These are phyloP conservation scores for Polydrusus pterygomalis DNA, from an alignment of 2,888 invertebrate genomes.

Conservation along the genomic window DNA sequence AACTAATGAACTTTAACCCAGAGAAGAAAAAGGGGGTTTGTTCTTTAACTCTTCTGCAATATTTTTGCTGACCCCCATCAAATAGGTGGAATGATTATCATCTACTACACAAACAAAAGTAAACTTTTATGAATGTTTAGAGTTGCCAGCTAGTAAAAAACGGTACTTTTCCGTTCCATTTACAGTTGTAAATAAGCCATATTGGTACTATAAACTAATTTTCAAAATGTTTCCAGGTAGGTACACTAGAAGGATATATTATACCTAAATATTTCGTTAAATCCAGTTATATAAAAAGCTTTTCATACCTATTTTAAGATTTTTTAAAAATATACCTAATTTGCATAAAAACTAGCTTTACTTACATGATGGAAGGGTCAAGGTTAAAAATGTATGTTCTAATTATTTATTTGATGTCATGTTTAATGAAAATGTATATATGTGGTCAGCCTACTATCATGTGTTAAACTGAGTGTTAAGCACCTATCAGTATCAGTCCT, in stretches of 20 bases:
- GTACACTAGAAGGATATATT: background rate
- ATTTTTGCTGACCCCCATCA: background rate
- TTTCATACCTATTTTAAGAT: background rate
- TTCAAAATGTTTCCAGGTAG: conserved; percentile 34
- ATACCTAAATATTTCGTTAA: background rate
- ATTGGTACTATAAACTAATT: background rate
- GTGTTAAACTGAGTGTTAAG: background rate
- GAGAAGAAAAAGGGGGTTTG: too few species aligned
- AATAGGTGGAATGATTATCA: background rate
- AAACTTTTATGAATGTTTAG: background rate
- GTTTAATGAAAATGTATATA: conserved; percentile 11
- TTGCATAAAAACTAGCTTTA: background rate
- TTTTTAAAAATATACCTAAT: background rate
- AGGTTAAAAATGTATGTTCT: conserved; percentile 19
- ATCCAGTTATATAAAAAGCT: conserved; percentile 20
- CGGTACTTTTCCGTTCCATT: conserved; percentile 6
- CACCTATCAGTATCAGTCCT: background rate
- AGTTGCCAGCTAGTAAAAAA: background rate
- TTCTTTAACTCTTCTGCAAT: too few species aligned
- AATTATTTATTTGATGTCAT: background rate
- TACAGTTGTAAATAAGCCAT: conserved; percentile 16
- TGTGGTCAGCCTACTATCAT: conserved; percentile 10
- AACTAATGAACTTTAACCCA: background rate
- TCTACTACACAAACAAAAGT: background rate
- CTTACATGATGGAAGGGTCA: conserved; percentile 19